Evolutionary conservation across 2,888 invertebrate genomes (phyloP), one percentile per base, ranked within the genome.

Genomic region (Oscheius sp.): DNA sequence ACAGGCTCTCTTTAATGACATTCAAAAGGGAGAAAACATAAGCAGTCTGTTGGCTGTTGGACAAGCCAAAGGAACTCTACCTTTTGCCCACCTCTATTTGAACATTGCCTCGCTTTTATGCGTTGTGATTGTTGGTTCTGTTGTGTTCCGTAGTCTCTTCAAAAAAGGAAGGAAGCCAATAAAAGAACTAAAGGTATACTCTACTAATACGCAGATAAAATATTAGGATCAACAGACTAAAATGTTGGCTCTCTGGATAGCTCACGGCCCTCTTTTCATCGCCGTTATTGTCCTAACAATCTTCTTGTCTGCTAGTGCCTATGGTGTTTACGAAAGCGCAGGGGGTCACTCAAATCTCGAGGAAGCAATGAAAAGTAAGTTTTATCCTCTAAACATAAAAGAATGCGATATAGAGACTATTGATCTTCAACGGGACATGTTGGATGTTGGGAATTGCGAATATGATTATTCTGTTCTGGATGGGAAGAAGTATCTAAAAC

Each of bases 211-310:
- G n/a, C n/a, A n/a, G n/a, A n/a, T 8, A 14, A 36, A 36, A 36
- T 36, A 9, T 36, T 14, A 36, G 36, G 36, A 36, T 9, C 8
- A 9, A 5, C 47, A 26, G 5, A 47, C 5, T 5, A 9, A 20
- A 32, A 54, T 54, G 54, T n/a, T 54, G 2, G 33, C 54, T n/a
- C 54, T 54, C 5, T 54, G 54, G 54, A 32, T 54, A 2, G 33
- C 12, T 2, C 32, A 54, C 12, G 17, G 32, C 9, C 54, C 54
- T 30, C 33, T 54, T 1, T 33, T 54, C 17, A n/a, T 33, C 17
- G 9, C 36, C n/a, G 36, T 22, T 5, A 30, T 54, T 22, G 17
- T 54, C 32, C 22, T 54, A 6, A 22, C 54, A 2, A 20, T 54
- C 22, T 14, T 32, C 6, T 54, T 54, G 17, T 54, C 54, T 2